phyloP scores from a whole-genome alignment of 2,113 vertebrate species.

The Cyphomyrus discorhynchus region DNA sequence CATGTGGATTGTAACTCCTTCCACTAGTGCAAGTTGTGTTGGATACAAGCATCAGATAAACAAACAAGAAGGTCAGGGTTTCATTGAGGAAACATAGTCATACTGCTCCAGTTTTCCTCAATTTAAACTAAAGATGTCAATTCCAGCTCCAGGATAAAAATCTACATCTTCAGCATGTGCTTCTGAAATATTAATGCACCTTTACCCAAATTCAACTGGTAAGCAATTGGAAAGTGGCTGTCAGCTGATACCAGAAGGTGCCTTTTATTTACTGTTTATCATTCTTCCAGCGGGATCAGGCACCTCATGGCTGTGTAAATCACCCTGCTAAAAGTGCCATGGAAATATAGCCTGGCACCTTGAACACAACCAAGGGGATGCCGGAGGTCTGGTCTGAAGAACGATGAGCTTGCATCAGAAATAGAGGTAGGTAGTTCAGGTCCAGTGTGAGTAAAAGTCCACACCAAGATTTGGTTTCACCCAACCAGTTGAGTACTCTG shows the following conservation, averaged over 20 bases:
- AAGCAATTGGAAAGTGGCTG: background rate
- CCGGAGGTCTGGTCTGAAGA: background rate
- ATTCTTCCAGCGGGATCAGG: conserved; percentile 75
- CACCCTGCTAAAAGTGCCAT: conserved; percentile 76
- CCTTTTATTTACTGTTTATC: conserved; percentile 81
- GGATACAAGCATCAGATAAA: background rate
- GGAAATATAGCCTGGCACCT: conserved; percentile 51
- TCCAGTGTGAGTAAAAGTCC: background rate
- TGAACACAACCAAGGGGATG: background rate
- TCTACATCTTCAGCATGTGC: background rate
- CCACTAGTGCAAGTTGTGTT: background rate
- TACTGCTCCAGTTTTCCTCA: background rate
- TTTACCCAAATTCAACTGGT: background rate
- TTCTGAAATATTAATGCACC: background rate
- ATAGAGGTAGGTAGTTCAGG: background rate
- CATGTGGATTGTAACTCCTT: background rate
- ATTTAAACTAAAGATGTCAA: background rate
- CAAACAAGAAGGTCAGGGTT: background rate
- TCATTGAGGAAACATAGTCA: background rate
- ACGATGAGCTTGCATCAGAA: background rate
- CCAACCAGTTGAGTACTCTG: background rate
- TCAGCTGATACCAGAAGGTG: conserved; percentile 63
- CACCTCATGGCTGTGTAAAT: conserved; percentile 70
- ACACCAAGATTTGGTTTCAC: background rate
- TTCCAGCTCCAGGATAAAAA: background rate